A percentile compares a stretch with the other conserved stretches of the same genome.
Evolutionary conservation across 2,797 vertebrate genomes (phyloP).

Genomic region (Falco naumanni): DNA sequence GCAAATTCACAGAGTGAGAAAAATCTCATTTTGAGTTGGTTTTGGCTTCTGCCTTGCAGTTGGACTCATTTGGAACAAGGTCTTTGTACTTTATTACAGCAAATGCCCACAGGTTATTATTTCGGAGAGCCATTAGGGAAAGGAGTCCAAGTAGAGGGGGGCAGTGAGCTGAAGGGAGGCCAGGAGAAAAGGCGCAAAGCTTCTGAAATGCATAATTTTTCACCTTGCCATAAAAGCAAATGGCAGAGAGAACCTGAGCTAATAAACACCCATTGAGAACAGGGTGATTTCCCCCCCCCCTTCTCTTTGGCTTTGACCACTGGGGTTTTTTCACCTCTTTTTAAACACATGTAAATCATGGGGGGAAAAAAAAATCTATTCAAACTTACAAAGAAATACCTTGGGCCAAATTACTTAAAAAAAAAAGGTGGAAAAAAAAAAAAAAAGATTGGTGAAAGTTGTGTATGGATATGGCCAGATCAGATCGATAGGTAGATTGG

Average conservation of each 20-base stretch:
- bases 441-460: not conserved
- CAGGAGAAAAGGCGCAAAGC: not conserved
- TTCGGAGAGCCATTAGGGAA: constrained; percentile 3
- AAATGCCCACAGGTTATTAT: constrained; percentile 31
- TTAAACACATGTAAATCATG: not conserved
- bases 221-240: constrained; percentile 34
- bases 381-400: not conserved
- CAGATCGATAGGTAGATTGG: not conserved
- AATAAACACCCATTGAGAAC: constrained; percentile 1
- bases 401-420: not conserved
- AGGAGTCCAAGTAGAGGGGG: not conserved
- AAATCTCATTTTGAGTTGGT: constrained; percentile 20
- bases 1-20: constrained; percentile 29
- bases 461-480: not conserved
- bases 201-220: constrained; percentile 23
- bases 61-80: not conserved
- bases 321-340: not conserved
- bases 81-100: constrained; percentile 26
- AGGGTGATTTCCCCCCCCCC: not conserved
- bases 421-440: no score
- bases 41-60: constrained; percentile 30
- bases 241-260: not conserved
- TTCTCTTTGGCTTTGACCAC: not conserved
- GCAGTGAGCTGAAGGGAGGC: not conserved
- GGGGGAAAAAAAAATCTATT: not conserved